phyloP scores from a whole-genome alignment of 2,113 vertebrate genomes.

The Egretta garzetta region DNA sequence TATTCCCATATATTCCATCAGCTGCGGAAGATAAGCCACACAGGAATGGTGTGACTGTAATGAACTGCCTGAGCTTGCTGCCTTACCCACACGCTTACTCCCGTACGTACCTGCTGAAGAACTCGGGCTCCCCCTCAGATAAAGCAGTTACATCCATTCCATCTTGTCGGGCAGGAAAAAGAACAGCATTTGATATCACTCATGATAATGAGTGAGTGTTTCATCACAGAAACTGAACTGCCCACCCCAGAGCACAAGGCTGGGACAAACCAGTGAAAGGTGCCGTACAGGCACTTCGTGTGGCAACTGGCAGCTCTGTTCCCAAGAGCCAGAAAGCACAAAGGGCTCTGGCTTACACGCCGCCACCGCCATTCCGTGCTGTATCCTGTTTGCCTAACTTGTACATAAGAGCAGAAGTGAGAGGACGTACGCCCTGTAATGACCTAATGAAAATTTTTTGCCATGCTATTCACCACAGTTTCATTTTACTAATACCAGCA shows the following conservation, averaged over 20 bases:
- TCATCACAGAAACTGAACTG: neutral
- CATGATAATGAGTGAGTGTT: neutral
- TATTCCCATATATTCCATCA: neutral
- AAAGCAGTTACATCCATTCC: neutral
- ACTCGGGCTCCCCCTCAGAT: neutral
- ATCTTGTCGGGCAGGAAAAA: neutral
- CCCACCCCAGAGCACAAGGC: neutral
- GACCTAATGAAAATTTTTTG: neutral
- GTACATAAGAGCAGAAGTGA: neutral
- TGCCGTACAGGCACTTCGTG: neutral
- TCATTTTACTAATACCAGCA: constrained; percentile 31
- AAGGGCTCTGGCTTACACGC: neutral
- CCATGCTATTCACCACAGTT: neutral
- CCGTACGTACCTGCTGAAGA: neutral
- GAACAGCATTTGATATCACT: neutral
- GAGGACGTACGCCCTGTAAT: neutral
- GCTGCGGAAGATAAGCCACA: neutral
- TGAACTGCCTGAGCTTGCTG: neutral
- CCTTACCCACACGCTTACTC: neutral
- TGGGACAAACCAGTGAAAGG: neutral
- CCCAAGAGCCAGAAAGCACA: neutral
- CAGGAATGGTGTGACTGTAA: neutral
- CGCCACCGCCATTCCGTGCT: neutral
- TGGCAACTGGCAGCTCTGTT: neutral
- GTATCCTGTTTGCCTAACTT: no score